These are phyloP conservation scores for Catagonus wagneri DNA, from an alignment of 2,113 vertebrate species.

Conservation along the genomic window DNA sequence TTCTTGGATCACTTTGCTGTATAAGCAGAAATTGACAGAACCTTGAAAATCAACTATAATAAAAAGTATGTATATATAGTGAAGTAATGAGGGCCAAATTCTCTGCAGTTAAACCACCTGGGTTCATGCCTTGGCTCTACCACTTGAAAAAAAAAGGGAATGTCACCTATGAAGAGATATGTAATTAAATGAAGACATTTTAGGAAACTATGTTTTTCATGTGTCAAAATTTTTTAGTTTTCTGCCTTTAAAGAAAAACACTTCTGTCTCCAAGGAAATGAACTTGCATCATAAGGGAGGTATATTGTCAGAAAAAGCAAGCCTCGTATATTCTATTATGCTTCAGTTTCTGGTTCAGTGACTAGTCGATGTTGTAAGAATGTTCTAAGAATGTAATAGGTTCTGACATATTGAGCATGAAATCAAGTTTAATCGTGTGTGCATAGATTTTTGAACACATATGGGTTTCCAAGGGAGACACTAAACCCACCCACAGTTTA, in stretches of 20 bases:
- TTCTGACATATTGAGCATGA: background rate
- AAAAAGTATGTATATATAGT: too few species aligned
- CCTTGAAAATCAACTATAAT: too few species aligned
- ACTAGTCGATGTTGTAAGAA: background rate
- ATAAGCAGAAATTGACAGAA: too few species aligned
- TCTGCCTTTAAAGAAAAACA: background rate
- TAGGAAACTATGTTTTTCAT: background rate
- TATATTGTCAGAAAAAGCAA: background rate
- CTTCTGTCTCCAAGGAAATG: background rate
- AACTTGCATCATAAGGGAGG: background rate
- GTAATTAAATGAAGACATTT: background rate
- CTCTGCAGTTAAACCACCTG: too few species aligned
- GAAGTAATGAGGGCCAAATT: too few species aligned
- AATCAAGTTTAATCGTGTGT: background rate
- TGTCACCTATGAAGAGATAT: background rate
- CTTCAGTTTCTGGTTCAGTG: background rate
- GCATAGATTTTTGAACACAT: background rate
- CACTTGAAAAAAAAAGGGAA: too few species aligned
- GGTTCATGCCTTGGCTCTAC: too few species aligned
- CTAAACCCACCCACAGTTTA: background rate
- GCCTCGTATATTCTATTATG: background rate
- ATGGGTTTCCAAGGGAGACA: background rate
- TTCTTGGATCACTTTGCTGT: too few species aligned
- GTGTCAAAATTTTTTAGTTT: background rate
- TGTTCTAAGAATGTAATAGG: background rate